phyloP scores from a whole-genome alignment of 2,113 vertebrate genomes.

The Leptobrachium ailaonicum region DNA sequence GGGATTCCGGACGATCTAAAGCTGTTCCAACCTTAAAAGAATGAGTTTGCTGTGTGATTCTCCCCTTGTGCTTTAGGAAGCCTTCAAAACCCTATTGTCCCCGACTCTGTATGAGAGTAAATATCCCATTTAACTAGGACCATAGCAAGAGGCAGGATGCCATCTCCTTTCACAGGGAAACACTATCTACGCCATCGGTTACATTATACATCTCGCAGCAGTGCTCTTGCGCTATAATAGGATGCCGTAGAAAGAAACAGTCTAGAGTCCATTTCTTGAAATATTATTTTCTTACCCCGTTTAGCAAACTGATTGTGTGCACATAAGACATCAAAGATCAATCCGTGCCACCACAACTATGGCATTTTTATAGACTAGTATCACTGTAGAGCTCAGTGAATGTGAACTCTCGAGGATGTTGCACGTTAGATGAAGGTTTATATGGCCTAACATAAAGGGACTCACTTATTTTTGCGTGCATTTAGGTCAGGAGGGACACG shows the following conservation, averaged over 20 bases:
- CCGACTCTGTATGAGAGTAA: background rate
- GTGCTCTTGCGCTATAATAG: background rate
- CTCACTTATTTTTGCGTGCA: no score
- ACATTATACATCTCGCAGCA: background rate
- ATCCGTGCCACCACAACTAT: no score
- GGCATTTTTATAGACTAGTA: no score
- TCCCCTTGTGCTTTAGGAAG: slow-evolving; percentile 43
- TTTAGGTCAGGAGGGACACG: no score
- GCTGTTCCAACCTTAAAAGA: slow-evolving; percentile 66
- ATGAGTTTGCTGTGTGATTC: slow-evolving; percentile 53
- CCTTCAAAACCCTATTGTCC: background rate
- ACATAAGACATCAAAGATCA: no score
- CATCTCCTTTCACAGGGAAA: slow-evolving; percentile 10
- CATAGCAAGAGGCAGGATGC: slow-evolving; percentile 1
- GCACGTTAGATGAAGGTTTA: no score
- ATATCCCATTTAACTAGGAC: slow-evolving; percentile 18
- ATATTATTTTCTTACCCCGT: background rate
- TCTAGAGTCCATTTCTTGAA: background rate
- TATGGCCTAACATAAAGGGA: no score
- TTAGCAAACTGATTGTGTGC: background rate
- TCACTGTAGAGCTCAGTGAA: no score
- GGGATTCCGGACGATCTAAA: slow-evolving; percentile 66
- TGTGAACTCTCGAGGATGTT: no score
- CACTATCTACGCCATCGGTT: background rate
- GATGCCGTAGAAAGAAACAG: background rate